Evolutionary conservation across 2,888 invertebrate species (phyloP), one percentile per base, ranked within the genome.

Genomic region (Horisme vitalbata): DNA sequence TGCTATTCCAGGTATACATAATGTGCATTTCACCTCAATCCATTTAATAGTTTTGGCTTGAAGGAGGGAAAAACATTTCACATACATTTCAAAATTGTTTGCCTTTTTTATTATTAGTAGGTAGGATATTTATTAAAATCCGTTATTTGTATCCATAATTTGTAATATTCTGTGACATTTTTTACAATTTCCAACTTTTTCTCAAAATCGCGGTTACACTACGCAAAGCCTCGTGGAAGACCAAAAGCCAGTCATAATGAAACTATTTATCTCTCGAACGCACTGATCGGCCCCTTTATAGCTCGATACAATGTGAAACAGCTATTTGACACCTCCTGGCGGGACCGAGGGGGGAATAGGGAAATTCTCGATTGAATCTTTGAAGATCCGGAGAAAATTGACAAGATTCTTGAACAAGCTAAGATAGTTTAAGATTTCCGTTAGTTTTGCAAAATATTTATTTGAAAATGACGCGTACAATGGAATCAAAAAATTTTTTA

Each of bases 231-330:
- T 65, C 67, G 68, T 61, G 65, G 67, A 77, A 78, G 67, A 79
- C 75, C 79, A 79, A 82, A 82, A 75, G 75, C 74, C 72, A 71
- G 68, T 69, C 69, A 75, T 83, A 84, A 85, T 84, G 81, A 83
- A 83, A 84, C 85, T 83, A 86, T 86, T 84, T 83, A 83, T 84
- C 83, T 83, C 71, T 51, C 60, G 65, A 72, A 75, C 73, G 69
- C 74, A 72, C 75, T 68, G 75, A 80, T 78, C 77, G 73, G 59
- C 47, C 68, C 63, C 62, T 62, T 64, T 58, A 58, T 52, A 63
- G 63, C 54, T 31, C 69, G 74, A 73, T 73, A 73, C 74, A 70
- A 69, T 64, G 62, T 56, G 59, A 41, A 55, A 57, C 45, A 55
- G 45, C 41, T 15, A 43, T 51, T 45, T 46, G 37, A 43, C 51